A percentile compares a stretch with the other conserved stretches of the same genome.
phyloP scores from a whole-genome alignment of 2,113 vertebrate species.

The Ailuropoda melanoleuca region DNA sequence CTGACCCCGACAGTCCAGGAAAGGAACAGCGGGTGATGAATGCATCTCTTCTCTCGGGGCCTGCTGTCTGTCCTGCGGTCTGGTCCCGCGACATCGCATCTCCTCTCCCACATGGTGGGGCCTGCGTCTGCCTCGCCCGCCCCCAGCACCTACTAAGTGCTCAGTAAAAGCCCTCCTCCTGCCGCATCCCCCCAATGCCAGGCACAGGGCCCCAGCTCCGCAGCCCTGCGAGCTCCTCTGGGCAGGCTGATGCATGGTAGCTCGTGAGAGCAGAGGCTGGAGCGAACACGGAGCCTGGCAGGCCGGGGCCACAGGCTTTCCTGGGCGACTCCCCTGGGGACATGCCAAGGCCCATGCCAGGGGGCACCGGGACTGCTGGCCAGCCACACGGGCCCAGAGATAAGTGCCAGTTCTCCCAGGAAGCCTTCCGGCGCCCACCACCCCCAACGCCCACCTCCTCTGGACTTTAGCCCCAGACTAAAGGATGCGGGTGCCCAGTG shows the following conservation, averaged over 20 bases:
- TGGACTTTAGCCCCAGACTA: neutral
- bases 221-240: neutral
- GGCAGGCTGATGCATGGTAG: too few species aligned
- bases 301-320: accelerated
- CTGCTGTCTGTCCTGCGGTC: neutral
- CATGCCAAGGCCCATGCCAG: neutral
- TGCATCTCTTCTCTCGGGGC: neutral
- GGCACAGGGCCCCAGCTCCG: too few species aligned
- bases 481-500: accelerated
- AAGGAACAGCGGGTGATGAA: accelerated
- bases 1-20: neutral
- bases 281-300: neutral
- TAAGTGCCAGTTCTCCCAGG: neutral
- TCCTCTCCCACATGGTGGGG: neutral
- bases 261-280: neutral
- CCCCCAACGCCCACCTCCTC: neutral
- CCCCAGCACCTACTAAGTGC: neutral
- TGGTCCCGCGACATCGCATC: neutral
- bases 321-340: neutral
- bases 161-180: neutral
- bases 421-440: accelerated
- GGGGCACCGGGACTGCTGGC: neutral
- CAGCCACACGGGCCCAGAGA: neutral
- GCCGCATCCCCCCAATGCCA: neutral
- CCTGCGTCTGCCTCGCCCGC: neutral